Evolutionary conservation across 30 jellyfish, hydroid and myxozoan species (phyloP).

Genomic region (Cassiopea andromeda): DNA sequence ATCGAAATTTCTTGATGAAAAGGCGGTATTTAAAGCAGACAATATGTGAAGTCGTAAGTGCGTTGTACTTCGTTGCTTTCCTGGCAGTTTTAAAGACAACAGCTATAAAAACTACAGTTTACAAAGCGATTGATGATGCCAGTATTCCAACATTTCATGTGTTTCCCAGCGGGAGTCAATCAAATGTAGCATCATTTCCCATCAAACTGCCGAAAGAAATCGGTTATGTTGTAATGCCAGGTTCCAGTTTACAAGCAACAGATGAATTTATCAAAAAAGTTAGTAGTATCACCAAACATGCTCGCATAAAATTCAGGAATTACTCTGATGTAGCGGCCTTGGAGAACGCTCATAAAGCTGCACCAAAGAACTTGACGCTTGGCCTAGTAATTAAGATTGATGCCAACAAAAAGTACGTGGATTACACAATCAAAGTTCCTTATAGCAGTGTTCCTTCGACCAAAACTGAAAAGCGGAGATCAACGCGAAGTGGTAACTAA

Average conservation of each 20-base stretch:
- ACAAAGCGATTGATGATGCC: slow-evolving; percentile 46
- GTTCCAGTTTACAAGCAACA: slow-evolving; percentile 34
- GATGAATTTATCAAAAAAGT: slow-evolving; percentile 21
- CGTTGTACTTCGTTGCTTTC: slow-evolving; percentile 75
- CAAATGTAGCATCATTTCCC: slow-evolving; percentile 2
- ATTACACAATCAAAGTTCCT: slow-evolving; percentile 71
- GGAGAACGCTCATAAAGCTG: slow-evolving; percentile 53
- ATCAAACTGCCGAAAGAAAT: slow-evolving; percentile 37
- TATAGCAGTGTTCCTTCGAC: slow-evolving; percentile 44
- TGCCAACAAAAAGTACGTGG: slow-evolving; percentile 7
- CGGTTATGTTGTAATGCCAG: slow-evolving; percentile 53
- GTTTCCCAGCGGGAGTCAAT: slow-evolving; percentile 5
- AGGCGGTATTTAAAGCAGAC: slow-evolving; percentile 77
- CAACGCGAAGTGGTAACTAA: slow-evolving; percentile 23
- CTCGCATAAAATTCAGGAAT: slow-evolving; percentile 11
- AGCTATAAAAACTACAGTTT: slow-evolving; percentile 49
- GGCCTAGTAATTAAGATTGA: slow-evolving; percentile 51
- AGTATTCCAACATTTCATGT: slow-evolving; percentile 25
- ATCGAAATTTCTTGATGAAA: slow-evolving; percentile 80
- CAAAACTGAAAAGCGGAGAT: slow-evolving; percentile 23
- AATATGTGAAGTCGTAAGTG: slow-evolving; percentile 72
- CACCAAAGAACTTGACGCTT: slow-evolving; percentile 48
- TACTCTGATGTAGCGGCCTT: slow-evolving; percentile 46
- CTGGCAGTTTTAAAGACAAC: slow-evolving; percentile 54
- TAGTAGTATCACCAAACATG: neutral